These are phyloP conservation scores for Papilio gigon DNA, from an alignment of 2,888 invertebrate genomes.

Conservation along the genomic window DNA sequence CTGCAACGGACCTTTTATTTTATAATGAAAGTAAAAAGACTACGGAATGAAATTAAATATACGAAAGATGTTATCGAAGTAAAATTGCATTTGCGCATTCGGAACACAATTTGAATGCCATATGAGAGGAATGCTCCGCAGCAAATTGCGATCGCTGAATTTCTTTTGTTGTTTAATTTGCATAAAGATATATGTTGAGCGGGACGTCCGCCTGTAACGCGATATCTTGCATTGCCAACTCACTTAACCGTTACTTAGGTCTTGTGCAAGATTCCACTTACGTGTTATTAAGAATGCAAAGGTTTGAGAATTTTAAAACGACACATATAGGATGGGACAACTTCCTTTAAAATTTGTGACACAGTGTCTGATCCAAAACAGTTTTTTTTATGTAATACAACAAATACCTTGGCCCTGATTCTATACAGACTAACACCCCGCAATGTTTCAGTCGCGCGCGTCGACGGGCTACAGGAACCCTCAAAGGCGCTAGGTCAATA, in stretches of 20 bases:
- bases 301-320: not conserved
- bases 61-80: not conserved
- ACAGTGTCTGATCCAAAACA: not conserved
- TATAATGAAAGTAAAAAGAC: not conserved
- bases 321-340: not conserved
- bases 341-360: not conserved
- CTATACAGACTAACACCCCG: too few species aligned
- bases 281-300: not conserved
- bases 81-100: conserved; percentile 7
- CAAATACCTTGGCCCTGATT: too few species aligned
- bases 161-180: conserved; percentile 39
- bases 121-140: conserved; percentile 4
- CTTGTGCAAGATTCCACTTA: conserved; percentile 3
- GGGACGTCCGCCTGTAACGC: conserved; percentile 22
- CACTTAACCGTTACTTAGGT: conserved; percentile 20
- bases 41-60: not conserved
- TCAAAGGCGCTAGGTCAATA: too few species aligned
- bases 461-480: too few species aligned
- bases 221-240: conserved; percentile 15
- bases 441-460: too few species aligned
- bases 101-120: conserved; percentile 17
- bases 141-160: conserved; percentile 11
- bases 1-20: not conserved
- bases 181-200: conserved; percentile 24
- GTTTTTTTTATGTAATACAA: too few species aligned